Evolutionary conservation across 2,888 invertebrate genomes (phyloP).

Genomic region (Dyspetes luteomarginatus): DNA sequence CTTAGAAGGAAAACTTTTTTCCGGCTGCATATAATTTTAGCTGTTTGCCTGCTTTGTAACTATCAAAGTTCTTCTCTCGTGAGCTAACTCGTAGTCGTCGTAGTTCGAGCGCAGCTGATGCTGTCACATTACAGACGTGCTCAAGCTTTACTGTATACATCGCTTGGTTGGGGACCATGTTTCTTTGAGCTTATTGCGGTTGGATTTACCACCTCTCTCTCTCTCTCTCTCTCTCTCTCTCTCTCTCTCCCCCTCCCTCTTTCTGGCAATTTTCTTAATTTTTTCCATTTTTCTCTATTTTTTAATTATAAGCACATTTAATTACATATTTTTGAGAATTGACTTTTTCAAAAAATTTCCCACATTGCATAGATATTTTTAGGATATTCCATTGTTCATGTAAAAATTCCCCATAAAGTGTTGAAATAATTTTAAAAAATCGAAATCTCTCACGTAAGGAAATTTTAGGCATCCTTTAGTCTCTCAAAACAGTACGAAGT

Average conservation of each 20-base stretch:
- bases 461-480: no score
- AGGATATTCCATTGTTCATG: no score
- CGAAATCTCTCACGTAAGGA: no score
- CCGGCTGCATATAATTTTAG: conserved; percentile 11
- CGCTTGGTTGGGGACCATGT: not conserved
- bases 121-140: conserved; percentile 52
- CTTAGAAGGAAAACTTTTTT: conserved; percentile 12
- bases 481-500: no score
- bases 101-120: conserved; percentile 56
- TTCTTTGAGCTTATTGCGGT: conserved; percentile 34
- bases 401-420: not conserved
- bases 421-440: no score
- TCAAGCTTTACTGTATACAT: not conserved
- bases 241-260: not conserved
- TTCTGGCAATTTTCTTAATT: not conserved
- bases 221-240: not conserved
- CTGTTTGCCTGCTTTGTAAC: conserved; percentile 21
- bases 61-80: conserved; percentile 38
- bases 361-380: not conserved
- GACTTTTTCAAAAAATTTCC: not conserved
- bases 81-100: conserved; percentile 35
- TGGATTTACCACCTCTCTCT: conserved; percentile 34
- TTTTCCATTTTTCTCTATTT: no score
- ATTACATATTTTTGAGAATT: no score
- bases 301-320: no score